Evolutionary conservation across 53 echinoderm and acorn worm species (phyloP), one percentile per base, ranked within the genome.

Genomic region (Holothuria scabra): DNA sequence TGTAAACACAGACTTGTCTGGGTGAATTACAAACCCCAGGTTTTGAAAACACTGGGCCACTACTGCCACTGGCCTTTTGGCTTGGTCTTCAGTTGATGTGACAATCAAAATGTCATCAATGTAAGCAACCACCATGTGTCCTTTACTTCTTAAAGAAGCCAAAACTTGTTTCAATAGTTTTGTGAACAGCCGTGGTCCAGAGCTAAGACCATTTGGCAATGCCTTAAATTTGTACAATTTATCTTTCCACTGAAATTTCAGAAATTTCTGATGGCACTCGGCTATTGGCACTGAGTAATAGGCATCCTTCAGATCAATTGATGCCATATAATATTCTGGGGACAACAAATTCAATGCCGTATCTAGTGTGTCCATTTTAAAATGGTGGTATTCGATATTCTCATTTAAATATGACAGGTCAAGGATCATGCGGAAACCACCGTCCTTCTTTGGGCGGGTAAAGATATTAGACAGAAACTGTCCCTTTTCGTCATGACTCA

Each of bases 71-170:
- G 4, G 6, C 8, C 67, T 26, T 18, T 25, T 67, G 4, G 25
- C 61, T 60, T 60, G 5, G 1, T 32, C 46, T 37, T 65, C 28
- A 65, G 66, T n/a, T 65, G 66, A 26, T 24, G 71, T 44, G 12
- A 85, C 37, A 16, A 90, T 41, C 13, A 82, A 38, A n/a, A 66
- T 85, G 38, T 91, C 91, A 82, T 88, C 91, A 28, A 91, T 81
- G 59, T 88, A 88, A 9, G 32, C 57, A 23, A 74, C 35, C 5
- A 88, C 52, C 31, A 74, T 35, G 44, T 85, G 74, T 22, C 88
- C 82, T 33, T 41, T 49, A 23, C 55, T 61, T 2, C 85, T 32
- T 30, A 91, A 28, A 5, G 1, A 25, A 24, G 44, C 41, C 33
- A 91, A 59, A 3, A 74, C 66, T 30, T 85, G 85, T 23, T 88